Conservation (phyloP, 2,888 invertebrate species). For the Diaperis boleti region DNA sequence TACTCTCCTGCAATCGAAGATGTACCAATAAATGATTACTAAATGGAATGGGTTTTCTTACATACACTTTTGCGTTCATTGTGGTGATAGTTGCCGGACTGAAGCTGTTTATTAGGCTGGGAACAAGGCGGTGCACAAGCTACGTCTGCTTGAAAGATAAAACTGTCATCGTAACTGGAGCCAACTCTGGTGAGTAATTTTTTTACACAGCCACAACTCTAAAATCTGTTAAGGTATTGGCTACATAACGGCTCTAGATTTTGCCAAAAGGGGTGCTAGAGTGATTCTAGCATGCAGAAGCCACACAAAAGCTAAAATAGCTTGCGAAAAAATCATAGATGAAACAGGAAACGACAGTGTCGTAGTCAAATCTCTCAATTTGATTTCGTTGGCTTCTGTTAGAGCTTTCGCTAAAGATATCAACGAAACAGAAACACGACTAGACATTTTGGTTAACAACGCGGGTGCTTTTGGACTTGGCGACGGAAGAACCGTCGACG, state of each 20-base stretch:
- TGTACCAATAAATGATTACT: too few relatives aligned
- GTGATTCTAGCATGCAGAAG: constrained; percentile 68
- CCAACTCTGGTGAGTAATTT: not conserved
- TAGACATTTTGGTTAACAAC: constrained; percentile 65
- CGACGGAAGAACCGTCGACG: constrained; percentile 53
- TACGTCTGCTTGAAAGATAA: not conserved
- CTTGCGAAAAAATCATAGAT: constrained; percentile 44
- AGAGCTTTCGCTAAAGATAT: constrained; percentile 66
- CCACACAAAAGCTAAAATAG: constrained; percentile 45
- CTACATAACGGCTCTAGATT: constrained; percentile 56
- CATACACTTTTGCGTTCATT: too few relatives aligned
- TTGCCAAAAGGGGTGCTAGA: constrained; percentile 65
- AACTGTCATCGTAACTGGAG: not conserved
- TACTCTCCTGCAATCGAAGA: too few relatives aligned
- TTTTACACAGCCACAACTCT: too few relatives aligned
- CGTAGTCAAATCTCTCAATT: constrained; percentile 51
- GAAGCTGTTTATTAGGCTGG: too few relatives aligned
- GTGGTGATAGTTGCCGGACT: too few relatives aligned
- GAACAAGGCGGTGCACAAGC: not conserved
- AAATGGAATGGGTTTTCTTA: too few relatives aligned
- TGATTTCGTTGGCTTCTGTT: constrained; percentile 53
- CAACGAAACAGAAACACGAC: constrained; percentile 51
- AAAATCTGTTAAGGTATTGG: too few relatives aligned
- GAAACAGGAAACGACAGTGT: constrained; percentile 26
- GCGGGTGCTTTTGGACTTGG: constrained; percentile 58